Percentiles rank a stretch among this genome's conserved stretches.
phyloP scores from a whole-genome alignment of 2,797 vertebrate genomes.

The Sebastes steindachneri region DNA sequence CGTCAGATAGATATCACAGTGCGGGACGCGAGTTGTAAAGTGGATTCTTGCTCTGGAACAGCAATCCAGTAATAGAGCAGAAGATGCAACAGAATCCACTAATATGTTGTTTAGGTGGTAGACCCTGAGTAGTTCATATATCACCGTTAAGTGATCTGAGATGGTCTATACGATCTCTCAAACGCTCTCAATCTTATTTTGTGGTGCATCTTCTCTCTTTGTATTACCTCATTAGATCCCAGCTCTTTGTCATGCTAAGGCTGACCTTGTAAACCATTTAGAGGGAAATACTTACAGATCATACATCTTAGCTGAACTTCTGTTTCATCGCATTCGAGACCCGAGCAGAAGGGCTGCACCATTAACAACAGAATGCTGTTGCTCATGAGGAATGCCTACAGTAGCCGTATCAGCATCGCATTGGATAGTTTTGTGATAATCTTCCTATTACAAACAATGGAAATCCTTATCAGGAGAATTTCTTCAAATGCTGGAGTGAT shows the following conservation, averaged over 20 bases:
- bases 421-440: slow-evolving; percentile 63
- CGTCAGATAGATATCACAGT: slow-evolving; percentile 76
- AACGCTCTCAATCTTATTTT: slow-evolving; percentile 40
- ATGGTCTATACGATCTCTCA: slow-evolving; percentile 67
- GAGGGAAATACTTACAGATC: slow-evolving; percentile 14
- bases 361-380: not conserved
- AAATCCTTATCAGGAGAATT: slow-evolving; percentile 76
- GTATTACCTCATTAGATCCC: slow-evolving; percentile 38
- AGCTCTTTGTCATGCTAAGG: slow-evolving; percentile 25
- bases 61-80: slow-evolving; percentile 66
- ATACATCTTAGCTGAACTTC: slow-evolving; percentile 1
- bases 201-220: slow-evolving; percentile 43
- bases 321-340: not conserved
- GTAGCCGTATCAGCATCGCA: slow-evolving; percentile 64
- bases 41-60: slow-evolving; percentile 64
- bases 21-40: slow-evolving; percentile 68
- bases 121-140: slow-evolving; percentile 81
- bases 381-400: slow-evolving; percentile 35
- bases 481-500: slow-evolving; percentile 84
- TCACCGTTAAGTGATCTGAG: slow-evolving; percentile 80
- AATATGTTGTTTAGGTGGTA: slow-evolving; percentile 80
- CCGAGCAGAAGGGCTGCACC: not conserved
- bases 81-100: slow-evolving; percentile 74
- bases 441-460: slow-evolving; percentile 61
- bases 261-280: slow-evolving; percentile 39